Evolutionary conservation across 64 coral and sea anemone species (phyloP).

Genomic region (Pocillopora verrucosa): DNA sequence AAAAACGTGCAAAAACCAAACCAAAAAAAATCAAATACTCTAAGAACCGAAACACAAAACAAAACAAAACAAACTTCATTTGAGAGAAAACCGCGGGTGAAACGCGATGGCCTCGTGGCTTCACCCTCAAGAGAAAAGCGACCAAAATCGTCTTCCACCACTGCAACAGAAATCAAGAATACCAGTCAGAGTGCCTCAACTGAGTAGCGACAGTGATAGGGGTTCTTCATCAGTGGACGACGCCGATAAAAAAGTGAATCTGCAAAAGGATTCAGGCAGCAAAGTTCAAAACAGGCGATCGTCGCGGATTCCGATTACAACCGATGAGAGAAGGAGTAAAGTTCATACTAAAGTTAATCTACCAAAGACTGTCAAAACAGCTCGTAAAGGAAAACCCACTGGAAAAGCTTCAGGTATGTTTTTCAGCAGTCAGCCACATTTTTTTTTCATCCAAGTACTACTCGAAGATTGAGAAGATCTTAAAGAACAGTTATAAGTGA

Average conservation of each 20-base stretch:
- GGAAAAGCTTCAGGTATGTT: background rate
- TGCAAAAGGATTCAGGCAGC: background rate
- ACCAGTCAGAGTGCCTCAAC: background rate
- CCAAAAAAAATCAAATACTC: background rate
- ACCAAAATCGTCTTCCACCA: background rate
- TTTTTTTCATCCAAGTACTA: background rate
- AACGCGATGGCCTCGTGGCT: constrained; percentile 12
- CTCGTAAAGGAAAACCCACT: background rate
- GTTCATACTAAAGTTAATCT: background rate
- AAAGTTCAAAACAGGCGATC: background rate
- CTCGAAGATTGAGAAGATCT: too few species aligned
- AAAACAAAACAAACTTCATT: background rate
- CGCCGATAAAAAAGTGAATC: background rate
- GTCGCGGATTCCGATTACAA: background rate
- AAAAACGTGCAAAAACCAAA: background rate
- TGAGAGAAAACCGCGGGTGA: too few species aligned
- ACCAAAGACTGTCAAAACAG: background rate
- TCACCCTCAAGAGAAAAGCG: background rate
- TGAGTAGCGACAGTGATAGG: background rate
- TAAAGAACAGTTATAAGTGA: too few species aligned
- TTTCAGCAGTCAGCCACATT: background rate
- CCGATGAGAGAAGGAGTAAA: background rate
- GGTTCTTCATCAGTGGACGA: background rate
- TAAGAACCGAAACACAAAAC: background rate
- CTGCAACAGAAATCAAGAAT: background rate